Percentiles rank a stretch among this genome's conserved stretches.
phyloP scores from a whole-genome alignment of 2,797 vertebrate genomes.

The Coccyzus lansbergi region DNA sequence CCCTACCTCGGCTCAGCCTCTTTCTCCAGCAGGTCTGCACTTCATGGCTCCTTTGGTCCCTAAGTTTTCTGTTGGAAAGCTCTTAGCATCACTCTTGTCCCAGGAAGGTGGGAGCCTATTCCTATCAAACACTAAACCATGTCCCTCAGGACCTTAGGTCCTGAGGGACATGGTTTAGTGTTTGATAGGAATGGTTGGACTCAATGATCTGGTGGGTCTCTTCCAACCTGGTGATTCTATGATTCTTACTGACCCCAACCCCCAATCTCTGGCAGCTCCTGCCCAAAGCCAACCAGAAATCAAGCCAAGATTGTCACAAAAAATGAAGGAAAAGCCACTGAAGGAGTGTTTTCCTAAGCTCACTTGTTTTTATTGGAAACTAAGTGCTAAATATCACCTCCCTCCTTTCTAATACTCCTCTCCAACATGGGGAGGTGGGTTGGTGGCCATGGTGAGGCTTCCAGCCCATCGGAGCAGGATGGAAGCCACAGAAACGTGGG shows the following conservation, averaged over 20 bases:
- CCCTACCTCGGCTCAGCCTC: neutral
- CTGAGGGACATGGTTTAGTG: too few relatives aligned
- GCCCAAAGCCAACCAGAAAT: neutral
- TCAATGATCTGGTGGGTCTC: too few relatives aligned
- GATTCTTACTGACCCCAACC: neutral
- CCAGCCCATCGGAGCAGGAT: neutral
- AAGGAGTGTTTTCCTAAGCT: neutral
- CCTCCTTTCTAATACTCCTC: neutral
- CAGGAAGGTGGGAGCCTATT: neutral
- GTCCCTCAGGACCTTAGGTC: too few relatives aligned
- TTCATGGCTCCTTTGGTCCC: neutral
- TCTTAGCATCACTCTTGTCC: neutral
- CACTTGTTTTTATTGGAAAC: rapidly evolving
- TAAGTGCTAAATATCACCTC: neutral
- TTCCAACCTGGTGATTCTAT: too few relatives aligned
- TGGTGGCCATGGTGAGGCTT: neutral
- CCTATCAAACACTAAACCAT: too few relatives aligned
- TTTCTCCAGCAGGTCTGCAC: rapidly evolving
- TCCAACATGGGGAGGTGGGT: neutral
- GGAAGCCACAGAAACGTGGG: neutral
- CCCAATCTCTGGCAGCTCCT: neutral
- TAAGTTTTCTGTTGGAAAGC: neutral
- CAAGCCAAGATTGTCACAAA: neutral
- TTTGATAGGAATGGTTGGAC: too few relatives aligned
- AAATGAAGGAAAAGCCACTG: neutral